Evolutionary conservation across 2,797 vertebrate species (phyloP).

Genomic region (Balearica regulorum): DNA sequence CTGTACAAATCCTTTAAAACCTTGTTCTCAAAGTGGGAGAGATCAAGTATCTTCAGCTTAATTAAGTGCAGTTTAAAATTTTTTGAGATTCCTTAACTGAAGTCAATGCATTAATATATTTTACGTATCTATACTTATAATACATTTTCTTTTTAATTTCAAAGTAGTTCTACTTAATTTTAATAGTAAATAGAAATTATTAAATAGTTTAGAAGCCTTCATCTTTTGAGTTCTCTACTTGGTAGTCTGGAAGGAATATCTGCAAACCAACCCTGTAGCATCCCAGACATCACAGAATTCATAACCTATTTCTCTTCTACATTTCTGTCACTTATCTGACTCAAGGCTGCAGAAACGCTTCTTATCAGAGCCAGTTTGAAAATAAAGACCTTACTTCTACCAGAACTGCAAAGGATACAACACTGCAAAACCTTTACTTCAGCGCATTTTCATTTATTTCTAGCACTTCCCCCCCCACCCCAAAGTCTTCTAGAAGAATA

Average conservation of each 20-base stretch:
- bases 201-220: constrained; percentile 25
- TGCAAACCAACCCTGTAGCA: background rate
- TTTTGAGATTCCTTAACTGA: constrained; percentile 40
- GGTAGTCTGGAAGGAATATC: background rate
- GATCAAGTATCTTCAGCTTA: background rate
- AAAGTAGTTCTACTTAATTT: constrained; percentile 31
- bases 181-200: constrained; percentile 37
- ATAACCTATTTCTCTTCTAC: background rate
- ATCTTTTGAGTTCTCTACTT: background rate
- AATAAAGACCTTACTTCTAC: background rate
- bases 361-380: background rate
- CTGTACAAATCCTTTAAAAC: background rate
- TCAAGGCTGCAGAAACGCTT: background rate
- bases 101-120: background rate
- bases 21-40: background rate
- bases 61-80: constrained; percentile 49
- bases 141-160: constrained; percentile 34
- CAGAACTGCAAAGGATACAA: background rate
- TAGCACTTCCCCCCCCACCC: background rate
- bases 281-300: background rate
- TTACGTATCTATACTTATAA: background rate
- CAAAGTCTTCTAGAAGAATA: background rate
- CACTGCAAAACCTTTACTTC: background rate
- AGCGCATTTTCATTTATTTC: background rate
- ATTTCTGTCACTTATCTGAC: background rate